These are phyloP conservation scores for Callorhinus ursinus DNA, from an alignment of 2,113 vertebrate species.

Conservation along the genomic window DNA sequence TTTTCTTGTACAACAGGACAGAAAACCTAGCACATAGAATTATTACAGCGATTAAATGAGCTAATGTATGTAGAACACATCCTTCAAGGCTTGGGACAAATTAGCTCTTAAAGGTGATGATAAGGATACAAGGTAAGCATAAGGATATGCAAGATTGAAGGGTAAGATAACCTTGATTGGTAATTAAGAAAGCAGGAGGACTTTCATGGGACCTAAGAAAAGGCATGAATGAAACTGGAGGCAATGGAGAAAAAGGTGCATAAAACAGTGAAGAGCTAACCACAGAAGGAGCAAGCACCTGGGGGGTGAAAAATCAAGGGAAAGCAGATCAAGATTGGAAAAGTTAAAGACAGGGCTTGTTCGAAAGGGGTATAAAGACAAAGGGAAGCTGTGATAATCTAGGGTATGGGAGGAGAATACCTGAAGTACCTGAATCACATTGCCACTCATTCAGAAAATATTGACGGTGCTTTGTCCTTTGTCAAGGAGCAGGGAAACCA, in stretches of 20 bases:
- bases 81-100: background rate
- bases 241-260: background rate
- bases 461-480: background rate
- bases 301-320: background rate
- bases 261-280: background rate
- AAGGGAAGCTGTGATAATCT: background rate
- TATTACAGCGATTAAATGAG: background rate
- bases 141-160: background rate
- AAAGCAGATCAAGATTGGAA: background rate
- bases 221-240: background rate
- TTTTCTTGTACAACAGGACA: background rate
- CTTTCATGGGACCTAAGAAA: background rate
- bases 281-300: background rate
- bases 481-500: background rate
- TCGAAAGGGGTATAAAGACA: background rate
- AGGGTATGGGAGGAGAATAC: background rate
- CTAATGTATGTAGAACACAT: background rate
- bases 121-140: background rate
- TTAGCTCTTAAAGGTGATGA: background rate
- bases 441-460: background rate
- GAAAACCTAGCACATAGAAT: background rate
- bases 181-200: background rate
- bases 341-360: background rate
- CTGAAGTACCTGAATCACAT: background rate
- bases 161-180: background rate